phyloP scores from a whole-genome alignment of 2,888 invertebrate genomes.

The Lasius platythorax region DNA sequence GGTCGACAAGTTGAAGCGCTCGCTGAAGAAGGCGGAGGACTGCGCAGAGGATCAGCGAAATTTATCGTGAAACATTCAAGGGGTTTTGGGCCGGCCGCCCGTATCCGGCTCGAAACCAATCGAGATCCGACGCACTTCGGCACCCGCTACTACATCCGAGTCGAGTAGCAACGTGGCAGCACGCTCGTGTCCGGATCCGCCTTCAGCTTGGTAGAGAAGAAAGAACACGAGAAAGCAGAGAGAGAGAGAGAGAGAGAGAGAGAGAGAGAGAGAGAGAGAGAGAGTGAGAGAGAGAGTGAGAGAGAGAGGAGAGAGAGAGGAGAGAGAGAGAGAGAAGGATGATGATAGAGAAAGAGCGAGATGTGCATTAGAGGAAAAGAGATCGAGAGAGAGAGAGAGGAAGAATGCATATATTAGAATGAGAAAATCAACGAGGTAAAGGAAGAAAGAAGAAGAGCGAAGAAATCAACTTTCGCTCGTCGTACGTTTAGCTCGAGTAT shows the following conservation, averaged over 20 bases:
- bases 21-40: conserved; percentile 88
- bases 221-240: conserved; percentile 14
- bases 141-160: conserved; percentile 71
- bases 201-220: conserved; percentile 77
- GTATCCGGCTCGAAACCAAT: conserved; percentile 84
- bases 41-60: conserved; percentile 86
- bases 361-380: conserved; percentile 1
- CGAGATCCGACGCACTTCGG: conserved; percentile 84
- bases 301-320: background rate
- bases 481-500: background rate
- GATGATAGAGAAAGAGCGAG: background rate
- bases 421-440: background rate
- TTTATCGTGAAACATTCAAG: conserved; percentile 83
- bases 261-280: background rate
- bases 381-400: background rate
- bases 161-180: conserved; percentile 71
- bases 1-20: conserved; percentile 92
- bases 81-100: conserved; percentile 84
- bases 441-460: conserved; percentile 2
- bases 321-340: background rate
- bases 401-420: background rate
- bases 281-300: background rate
- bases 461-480: conserved; percentile 4
- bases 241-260: background rate
- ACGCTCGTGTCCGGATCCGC: conserved; percentile 81